A percentile compares a stretch with the other conserved stretches of the same genome.
phyloP scores from a whole-genome alignment of 2,888 invertebrate species.

The Bombyx huttoni region DNA sequence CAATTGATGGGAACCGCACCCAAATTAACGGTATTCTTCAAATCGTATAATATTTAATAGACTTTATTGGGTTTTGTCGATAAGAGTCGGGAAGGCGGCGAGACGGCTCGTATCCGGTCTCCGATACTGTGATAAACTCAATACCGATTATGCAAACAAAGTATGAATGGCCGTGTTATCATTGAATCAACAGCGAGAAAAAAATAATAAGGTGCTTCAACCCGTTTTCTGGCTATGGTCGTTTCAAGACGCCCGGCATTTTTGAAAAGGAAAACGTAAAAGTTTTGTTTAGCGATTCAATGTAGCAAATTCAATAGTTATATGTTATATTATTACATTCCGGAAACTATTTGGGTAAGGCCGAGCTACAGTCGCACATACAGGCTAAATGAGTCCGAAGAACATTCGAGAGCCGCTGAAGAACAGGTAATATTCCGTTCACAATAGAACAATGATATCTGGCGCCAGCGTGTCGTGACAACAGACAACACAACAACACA shows the following conservation, averaged over 20 bases:
- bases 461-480: constrained; percentile 52
- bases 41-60: constrained; percentile 19
- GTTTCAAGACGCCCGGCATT: too few species aligned
- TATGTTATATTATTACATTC: too few species aligned
- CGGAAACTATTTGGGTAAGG: too few species aligned
- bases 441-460: constrained; percentile 41
- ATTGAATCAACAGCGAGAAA: constrained; percentile 18
- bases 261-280: too few species aligned
- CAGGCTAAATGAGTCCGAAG: constrained; percentile 23
- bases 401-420: constrained; percentile 14
- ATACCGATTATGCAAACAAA: constrained; percentile 33
- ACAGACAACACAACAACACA: constrained; percentile 34
- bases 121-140: constrained; percentile 41
- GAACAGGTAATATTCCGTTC: constrained; percentile 23
- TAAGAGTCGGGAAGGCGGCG: constrained; percentile 46
- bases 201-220: constrained; percentile 8
- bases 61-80: constrained; percentile 33
- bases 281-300: too few species aligned
- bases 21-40: constrained; percentile 9
- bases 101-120: constrained; percentile 47
- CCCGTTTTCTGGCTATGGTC: constrained; percentile 2
- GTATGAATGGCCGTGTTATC: constrained; percentile 17
- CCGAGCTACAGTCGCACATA: neutral
- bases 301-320: too few species aligned
- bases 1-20: constrained; percentile 11